Evolutionary conservation across 2,113 vertebrate species (phyloP), one percentile per base, ranked within the genome.

Genomic region (Antechinus flavipes): DNA sequence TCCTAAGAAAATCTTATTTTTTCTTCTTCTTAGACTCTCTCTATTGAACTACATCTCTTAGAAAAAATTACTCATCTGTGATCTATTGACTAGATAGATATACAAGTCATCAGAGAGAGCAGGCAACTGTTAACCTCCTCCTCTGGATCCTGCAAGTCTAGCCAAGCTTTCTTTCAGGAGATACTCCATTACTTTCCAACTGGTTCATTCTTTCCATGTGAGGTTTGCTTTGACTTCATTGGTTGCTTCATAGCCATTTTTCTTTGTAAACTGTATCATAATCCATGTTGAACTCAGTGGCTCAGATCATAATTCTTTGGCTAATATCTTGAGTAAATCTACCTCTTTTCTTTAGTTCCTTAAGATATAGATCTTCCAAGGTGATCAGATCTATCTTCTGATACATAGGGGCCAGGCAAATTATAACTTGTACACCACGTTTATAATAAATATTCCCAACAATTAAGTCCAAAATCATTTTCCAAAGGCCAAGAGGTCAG

Each of bases 211-310:
- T 98, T 99, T 99, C 99, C 99, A 99, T 54, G 98, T 99, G 3
- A 99, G 98, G 50, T 98, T 98, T 47, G 98, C 98, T 95, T 97
- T 99, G 96, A 99, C 99, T 98, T 99, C 99, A 0, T 98, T 98
- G 92, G 99, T 99, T 0, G 99, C 99, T 23, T 99, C 99, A 0
- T 98, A 99, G n/a, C 99, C 99, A 50, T 99, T 99, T 97, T 99
- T 99, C 99, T 99, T 99, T 0, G 99, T 99, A 96, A 99, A 99
- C 99, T 0, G 99, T 99, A 0, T 99, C 99, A 95, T 99, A 99
- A 84, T 99, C 99, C 99, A 99, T 99, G 98, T 99, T 99, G 27
- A 99, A 99, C 98, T 99, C 99, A 97, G 99, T 99, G 92, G 99
- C 99, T 47, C 99, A 98, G 0, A 99, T 98, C 95, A 99, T 98